These are phyloP conservation scores for Gulo gulo DNA, from an alignment of 2,113 vertebrate species.

Conservation along the genomic window DNA sequence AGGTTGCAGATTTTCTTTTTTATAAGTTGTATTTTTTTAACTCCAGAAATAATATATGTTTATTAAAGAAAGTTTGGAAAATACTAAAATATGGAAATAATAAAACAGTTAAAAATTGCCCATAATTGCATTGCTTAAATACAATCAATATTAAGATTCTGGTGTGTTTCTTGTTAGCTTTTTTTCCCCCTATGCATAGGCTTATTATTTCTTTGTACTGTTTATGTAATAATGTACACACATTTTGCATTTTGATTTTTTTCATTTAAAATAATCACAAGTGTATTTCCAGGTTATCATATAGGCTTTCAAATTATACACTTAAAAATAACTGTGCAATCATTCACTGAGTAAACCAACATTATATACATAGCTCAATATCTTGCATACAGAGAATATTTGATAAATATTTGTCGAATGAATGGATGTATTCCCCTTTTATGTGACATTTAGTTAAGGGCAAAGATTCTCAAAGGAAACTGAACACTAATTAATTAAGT, in stretches of 20 bases:
- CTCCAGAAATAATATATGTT: conserved; percentile 40
- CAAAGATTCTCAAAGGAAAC: conserved; percentile 47
- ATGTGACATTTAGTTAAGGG: conserved; percentile 40
- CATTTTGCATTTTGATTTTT: conserved; percentile 45
- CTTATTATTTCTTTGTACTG: conserved; percentile 54
- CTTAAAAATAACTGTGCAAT: conserved; percentile 61
- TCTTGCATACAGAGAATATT: conserved; percentile 32
- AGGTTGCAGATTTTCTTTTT: conserved; percentile 7
- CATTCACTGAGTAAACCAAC: conserved; percentile 43
- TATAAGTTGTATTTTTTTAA: conserved; percentile 33
- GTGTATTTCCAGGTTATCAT: conserved; percentile 42
- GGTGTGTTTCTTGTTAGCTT: neutral
- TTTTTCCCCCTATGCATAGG: neutral
- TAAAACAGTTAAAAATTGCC: conserved; percentile 54
- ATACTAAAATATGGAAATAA: conserved; percentile 67
- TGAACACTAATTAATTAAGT: conserved; percentile 41
- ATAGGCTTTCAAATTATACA: conserved; percentile 34
- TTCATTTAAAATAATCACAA: conserved; percentile 58
- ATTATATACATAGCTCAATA: conserved; percentile 41
- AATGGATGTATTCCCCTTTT: conserved; percentile 34
- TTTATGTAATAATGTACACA: conserved; percentile 15
- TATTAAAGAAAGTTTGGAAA: conserved; percentile 66
- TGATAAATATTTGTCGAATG: conserved; percentile 54
- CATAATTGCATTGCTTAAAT: conserved; percentile 61
- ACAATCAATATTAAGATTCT: conserved; percentile 53